Evolutionary conservation across 2,113 vertebrate species (phyloP).

Genomic region (Craseonycteris thonglongyai): DNA sequence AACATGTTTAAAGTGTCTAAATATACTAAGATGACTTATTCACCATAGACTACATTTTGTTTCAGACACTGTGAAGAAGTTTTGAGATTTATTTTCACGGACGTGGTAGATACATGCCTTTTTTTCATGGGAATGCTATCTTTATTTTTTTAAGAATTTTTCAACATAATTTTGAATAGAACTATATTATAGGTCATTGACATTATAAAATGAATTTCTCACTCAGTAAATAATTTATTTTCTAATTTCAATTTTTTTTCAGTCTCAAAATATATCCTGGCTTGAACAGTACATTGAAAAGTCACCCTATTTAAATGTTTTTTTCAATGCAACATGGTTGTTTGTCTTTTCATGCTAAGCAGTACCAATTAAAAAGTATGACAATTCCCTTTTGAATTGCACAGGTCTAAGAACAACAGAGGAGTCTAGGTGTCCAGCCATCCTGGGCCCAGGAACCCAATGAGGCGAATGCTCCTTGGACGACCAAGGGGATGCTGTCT

Average conservation of each 20-base stretch:
- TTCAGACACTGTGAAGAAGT: background rate
- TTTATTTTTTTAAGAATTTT: background rate
- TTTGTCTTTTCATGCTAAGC: background rate
- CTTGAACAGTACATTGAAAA: background rate
- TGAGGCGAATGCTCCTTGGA: too few species aligned
- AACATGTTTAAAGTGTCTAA: background rate
- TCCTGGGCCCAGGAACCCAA: background rate
- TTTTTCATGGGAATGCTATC: background rate
- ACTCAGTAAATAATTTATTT: background rate
- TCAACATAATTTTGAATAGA: background rate
- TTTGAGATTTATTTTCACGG: background rate
- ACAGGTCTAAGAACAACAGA: background rate
- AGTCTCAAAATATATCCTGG: background rate
- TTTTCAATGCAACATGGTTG: too few species aligned
- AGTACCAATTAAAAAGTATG: background rate
- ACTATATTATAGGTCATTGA: background rate
- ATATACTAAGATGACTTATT: background rate
- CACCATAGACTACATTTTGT: background rate
- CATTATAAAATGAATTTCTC: background rate
- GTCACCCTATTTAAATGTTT: background rate
- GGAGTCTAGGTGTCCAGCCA: background rate
- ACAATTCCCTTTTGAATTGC: background rate
- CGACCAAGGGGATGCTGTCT: background rate
- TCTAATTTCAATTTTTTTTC: background rate
- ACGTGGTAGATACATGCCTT: background rate